Evolutionary conservation across 1,140 invertebrate genomes (phyloP).

Genomic region (Drosophila aff.): DNA sequence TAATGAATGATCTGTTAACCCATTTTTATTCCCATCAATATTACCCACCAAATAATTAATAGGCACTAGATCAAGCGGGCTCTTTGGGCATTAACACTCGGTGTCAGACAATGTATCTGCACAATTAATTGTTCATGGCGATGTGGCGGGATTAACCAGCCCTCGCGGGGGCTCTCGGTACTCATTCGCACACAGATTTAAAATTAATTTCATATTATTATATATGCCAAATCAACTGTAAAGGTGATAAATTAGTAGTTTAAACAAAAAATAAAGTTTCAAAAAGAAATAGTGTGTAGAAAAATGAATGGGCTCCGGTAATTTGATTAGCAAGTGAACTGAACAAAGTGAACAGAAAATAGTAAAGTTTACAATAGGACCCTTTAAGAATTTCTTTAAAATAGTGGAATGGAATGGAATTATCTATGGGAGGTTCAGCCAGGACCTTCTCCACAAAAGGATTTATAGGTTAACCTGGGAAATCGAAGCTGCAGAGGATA

Average conservation of each 20-base stretch:
- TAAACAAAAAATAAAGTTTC: constrained; percentile 53
- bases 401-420: background rate
- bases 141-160: constrained; percentile 67
- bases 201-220: constrained; percentile 71
- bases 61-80: constrained; percentile 19
- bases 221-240: constrained; percentile 68
- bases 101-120: constrained; percentile 47
- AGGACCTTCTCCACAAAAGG: constrained; percentile 16
- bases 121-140: constrained; percentile 80
- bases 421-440: constrained; percentile 30
- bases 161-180: constrained; percentile 10
- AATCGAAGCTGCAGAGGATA: constrained; percentile 49
- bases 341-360: too few species aligned
- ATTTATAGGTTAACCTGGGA: constrained; percentile 51
- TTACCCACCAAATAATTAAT: constrained; percentile 29
- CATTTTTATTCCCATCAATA: background rate
- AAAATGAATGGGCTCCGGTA: constrained; percentile 2
- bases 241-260: constrained; percentile 78
- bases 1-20: constrained; percentile 2
- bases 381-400: constrained; percentile 10
- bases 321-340: background rate
- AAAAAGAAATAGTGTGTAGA: background rate
- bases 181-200: constrained; percentile 62
- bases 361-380: background rate
- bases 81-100: constrained; percentile 10